These are phyloP conservation scores for Eudyptes chrysolophus DNA, from an alignment of 2,113 vertebrate species.

Conservation along the genomic window DNA sequence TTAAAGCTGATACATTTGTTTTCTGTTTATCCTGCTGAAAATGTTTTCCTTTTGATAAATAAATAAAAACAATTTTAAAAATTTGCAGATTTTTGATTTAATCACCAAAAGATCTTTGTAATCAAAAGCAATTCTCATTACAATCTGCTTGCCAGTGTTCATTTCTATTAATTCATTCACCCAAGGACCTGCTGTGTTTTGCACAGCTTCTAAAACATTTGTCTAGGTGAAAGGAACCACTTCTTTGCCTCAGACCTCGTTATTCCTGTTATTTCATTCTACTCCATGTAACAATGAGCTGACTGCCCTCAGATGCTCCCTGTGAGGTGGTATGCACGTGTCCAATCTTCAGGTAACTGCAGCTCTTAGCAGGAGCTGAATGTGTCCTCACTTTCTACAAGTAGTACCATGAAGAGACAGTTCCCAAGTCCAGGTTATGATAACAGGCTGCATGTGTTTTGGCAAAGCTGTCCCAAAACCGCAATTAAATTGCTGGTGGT, in stretches of 20 bases:
- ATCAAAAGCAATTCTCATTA: neutral
- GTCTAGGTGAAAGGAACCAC: slow-evolving; percentile 1
- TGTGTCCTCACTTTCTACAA: neutral
- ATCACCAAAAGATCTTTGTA: neutral
- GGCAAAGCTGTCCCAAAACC: neutral
- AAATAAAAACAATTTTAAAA: slow-evolving; percentile 23
- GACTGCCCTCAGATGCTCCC: neutral
- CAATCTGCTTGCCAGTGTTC: neutral
- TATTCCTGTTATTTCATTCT: neutral
- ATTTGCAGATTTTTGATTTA: neutral
- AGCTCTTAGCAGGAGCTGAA: neutral
- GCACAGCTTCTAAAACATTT: slow-evolving; percentile 2
- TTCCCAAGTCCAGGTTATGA: neutral
- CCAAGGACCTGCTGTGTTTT: neutral
- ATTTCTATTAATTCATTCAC: neutral
- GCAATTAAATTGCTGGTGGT: neutral
- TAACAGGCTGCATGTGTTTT: neutral
- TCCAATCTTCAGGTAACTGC: neutral
- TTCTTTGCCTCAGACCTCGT: neutral
- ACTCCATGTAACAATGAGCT: neutral
- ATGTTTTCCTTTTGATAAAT: slow-evolving; percentile 51
- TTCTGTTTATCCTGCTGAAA: slow-evolving; percentile 33
- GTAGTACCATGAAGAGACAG: neutral
- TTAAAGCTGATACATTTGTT: slow-evolving; percentile 43
- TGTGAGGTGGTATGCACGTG: accelerated